Percentiles rank a stretch among this genome's conserved stretches.
phyloP scores from a whole-genome alignment of 2,888 invertebrate genomes.

The Acrobasis suavella region DNA sequence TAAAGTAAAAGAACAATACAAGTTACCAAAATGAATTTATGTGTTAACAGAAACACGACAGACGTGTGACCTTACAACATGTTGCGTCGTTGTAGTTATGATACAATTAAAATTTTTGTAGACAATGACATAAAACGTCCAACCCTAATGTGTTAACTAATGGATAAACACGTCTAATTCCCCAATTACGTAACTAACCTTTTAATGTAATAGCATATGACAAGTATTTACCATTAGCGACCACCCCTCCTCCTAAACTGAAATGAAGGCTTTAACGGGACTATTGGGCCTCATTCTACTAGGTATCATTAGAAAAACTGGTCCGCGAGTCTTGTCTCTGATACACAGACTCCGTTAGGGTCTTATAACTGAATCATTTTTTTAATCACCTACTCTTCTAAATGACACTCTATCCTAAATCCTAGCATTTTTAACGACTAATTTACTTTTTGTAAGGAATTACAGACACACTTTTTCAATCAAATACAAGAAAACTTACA shows the following conservation, averaged over 20 bases:
- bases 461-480: too few relatives aligned
- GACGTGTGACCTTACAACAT: too few relatives aligned
- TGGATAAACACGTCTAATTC: constrained; percentile 1
- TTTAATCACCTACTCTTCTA: too few relatives aligned
- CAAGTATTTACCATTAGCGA: constrained; percentile 12
- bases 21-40: too few relatives aligned
- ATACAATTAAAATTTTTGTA: neutral
- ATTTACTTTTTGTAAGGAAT: too few relatives aligned
- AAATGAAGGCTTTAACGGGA: neutral
- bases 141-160: constrained; percentile 21
- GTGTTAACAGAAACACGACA: too few relatives aligned
- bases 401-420: too few relatives aligned
- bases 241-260: neutral
- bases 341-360: neutral
- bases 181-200: constrained; percentile 5
- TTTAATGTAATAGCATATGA: neutral
- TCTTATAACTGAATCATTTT: neutral
- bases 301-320: neutral
- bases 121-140: constrained; percentile 10
- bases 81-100: neutral
- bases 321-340: neutral
- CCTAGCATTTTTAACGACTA: too few relatives aligned
- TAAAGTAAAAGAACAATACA: too few relatives aligned
- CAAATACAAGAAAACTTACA: too few relatives aligned
- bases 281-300: neutral